These are phyloP conservation scores for Ctenochaetus hawaiiensis DNA, from an alignment of 2,797 vertebrate species.

Conservation along the genomic window DNA sequence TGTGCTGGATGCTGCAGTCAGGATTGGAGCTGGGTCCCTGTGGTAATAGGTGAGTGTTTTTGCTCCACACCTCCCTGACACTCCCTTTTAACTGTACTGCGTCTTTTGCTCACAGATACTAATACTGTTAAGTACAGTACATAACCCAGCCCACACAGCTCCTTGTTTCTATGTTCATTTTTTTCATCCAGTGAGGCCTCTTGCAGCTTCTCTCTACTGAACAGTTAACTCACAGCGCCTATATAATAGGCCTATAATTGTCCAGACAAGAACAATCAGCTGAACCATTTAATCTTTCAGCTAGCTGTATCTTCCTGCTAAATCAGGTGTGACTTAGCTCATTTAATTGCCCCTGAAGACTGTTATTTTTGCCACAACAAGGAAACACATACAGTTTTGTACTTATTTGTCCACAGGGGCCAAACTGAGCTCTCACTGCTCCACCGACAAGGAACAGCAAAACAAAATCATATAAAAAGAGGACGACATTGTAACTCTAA, in stretches of 20 bases:
- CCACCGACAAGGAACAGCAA: background rate
- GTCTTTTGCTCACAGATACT: slow-evolving; percentile 1
- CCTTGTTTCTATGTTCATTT: background rate
- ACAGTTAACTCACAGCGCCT: slow-evolving; percentile 30
- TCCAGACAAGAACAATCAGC: slow-evolving; percentile 51
- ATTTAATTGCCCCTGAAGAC: slow-evolving; percentile 42
- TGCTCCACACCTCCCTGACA: background rate
- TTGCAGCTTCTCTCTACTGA: slow-evolving; percentile 19
- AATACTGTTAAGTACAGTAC: background rate
- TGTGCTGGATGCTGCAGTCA: background rate
- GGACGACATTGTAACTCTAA: background rate
- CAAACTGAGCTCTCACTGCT: slow-evolving; percentile 1
- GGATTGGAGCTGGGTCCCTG: background rate
- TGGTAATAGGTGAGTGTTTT: slow-evolving; percentile 6
- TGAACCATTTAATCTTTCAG: slow-evolving; percentile 55
- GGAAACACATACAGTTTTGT: slow-evolving; percentile 23
- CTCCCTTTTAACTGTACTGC: background rate
- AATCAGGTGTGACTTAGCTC: slow-evolving; percentile 63
- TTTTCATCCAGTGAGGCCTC: slow-evolving; percentile 13
- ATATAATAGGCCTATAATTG: slow-evolving; percentile 57
- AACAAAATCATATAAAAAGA: slow-evolving; percentile 1
- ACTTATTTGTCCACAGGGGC: slow-evolving; percentile 22
- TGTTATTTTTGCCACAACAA: slow-evolving; percentile 42
- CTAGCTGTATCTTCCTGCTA: slow-evolving; percentile 53
- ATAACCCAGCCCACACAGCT: background rate